Base-by-base conservation (phyloP, 2,888 invertebrate genomes). In the Euspilapteryx auroguttella region DNA sequence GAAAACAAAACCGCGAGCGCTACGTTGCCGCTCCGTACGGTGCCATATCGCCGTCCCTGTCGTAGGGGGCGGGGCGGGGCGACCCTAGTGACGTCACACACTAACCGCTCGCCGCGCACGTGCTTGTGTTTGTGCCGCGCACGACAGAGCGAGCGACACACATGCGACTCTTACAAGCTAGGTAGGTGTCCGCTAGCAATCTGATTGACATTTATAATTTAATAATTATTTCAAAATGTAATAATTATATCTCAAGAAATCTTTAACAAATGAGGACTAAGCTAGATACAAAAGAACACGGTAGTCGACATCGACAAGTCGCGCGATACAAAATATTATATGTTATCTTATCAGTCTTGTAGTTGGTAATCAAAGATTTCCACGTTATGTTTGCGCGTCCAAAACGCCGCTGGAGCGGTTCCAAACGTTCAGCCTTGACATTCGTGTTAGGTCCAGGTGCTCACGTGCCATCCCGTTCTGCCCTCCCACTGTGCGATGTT, bases 341-440 rank as follows among this genome's bases (percentile, higher is more conserved):
- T n/a, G n/a, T 24, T 21, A n/a, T 20, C n/a, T 24, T 21, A 12
- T 11, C 7, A 15, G 24, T 21, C 21, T 21, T 33, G 29, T 21
- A 17, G 29, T n/a, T 14, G 14, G 14, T 9, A 23, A n/a, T 23
- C 7, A 10, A 8, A 8, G 7, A 23, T 23, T 23, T n/a, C 10
- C 12, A 5, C 13, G 8, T n/a, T 7, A 17, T 17, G 8, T 25
- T 15, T 25, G 25, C 24, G 24, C 24, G 13, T 24, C 13, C 12
- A 24, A 12, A 2, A 8, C 7, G 2, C 12, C 8, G 49, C 69
- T 69, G 71, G 66, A 71, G 55, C 48, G 45, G 38, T 56, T 69
- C 68, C 64, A 68, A 68, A 47, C 49, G 44, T 37, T 44, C 56
- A 64, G 61, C 71, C 73, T 73, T 73, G 71, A 71, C 71, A 71